A percentile compares a stretch with the other conserved stretches of the same genome.
Evolutionary conservation across 2,888 invertebrate species (phyloP).

Genomic region (Schizotus pectinicornis): DNA sequence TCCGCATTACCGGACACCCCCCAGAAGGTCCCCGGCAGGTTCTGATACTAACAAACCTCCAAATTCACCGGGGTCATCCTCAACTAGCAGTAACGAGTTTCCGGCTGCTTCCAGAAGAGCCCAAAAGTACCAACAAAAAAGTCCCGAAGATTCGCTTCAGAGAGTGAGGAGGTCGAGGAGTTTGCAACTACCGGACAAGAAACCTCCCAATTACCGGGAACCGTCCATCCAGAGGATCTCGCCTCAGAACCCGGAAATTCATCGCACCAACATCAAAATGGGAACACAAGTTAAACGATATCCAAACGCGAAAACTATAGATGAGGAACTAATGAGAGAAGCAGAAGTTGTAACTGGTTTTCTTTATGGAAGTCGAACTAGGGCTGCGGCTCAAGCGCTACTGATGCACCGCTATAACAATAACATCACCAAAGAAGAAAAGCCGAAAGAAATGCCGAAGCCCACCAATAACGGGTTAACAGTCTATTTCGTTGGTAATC

Average conservation of each 20-base stretch:
- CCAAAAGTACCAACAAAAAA: slow-evolving; percentile 40
- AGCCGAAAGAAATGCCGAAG: slow-evolving; percentile 42
- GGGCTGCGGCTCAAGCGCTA: slow-evolving; percentile 61
- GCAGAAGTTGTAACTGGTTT: slow-evolving; percentile 65
- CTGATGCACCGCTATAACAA: slow-evolving; percentile 53
- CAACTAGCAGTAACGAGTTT: slow-evolving; percentile 52
- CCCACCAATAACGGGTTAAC: slow-evolving; percentile 51
- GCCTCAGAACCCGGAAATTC: slow-evolving; percentile 34
- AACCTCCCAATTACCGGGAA: slow-evolving; percentile 33
- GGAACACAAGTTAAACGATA: slow-evolving; percentile 13
- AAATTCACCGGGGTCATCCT: slow-evolving; percentile 48
- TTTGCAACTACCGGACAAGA: slow-evolving; percentile 67
- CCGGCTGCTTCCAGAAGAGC: slow-evolving; percentile 42
- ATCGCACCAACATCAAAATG: slow-evolving; percentile 28
- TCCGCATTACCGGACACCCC: slow-evolving; percentile 46
- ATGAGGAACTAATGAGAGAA: slow-evolving; percentile 62
- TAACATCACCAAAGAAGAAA: slow-evolving; percentile 41
- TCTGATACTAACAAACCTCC: slow-evolving; percentile 52
- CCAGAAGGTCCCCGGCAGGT: slow-evolving; percentile 53
- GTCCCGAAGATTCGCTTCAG: slow-evolving; percentile 41
- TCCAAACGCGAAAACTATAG: slow-evolving; percentile 37
- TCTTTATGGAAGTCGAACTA: slow-evolving; percentile 62
- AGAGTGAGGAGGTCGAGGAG: slow-evolving; percentile 65
- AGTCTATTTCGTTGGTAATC: slow-evolving; percentile 53
- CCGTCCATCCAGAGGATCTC: slow-evolving; percentile 20